Percentiles rank a stretch among this genome's conserved stretches.
Evolutionary conservation across 2,797 vertebrate genomes (phyloP).

Genomic region (Ctenochaetus hawaiiensis): DNA sequence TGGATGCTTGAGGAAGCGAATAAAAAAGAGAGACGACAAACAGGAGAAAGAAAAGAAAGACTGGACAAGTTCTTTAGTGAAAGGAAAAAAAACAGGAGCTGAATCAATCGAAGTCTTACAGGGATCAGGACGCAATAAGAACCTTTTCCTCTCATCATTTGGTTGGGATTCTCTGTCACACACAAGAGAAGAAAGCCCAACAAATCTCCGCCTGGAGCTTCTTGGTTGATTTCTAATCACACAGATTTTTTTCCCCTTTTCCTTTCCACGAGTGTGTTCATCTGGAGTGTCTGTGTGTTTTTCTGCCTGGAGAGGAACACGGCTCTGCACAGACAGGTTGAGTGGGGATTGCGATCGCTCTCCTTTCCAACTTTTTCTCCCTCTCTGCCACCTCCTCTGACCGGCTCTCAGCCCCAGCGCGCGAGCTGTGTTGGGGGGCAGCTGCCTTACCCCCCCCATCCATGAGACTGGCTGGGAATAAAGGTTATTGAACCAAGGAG

Average conservation of each 20-base stretch:
- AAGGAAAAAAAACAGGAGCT: conserved; percentile 25
- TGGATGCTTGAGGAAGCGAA: conserved; percentile 62
- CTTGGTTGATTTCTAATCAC: conserved; percentile 55
- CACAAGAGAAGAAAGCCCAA: conserved; percentile 52
- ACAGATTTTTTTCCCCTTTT: conserved; percentile 21
- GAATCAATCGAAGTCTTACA: conserved; percentile 38
- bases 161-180: conserved; percentile 58
- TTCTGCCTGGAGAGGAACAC: conserved; percentile 28
- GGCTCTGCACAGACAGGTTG: conserved; percentile 43
- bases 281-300: conserved; percentile 32
- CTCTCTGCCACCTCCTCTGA: conserved; percentile 54
- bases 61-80: conserved; percentile 59
- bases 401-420: conserved; percentile 44
- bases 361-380: conserved; percentile 64
- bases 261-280: conserved; percentile 29
- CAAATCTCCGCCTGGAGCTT: conserved; percentile 58
- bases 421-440: conserved; percentile 20
- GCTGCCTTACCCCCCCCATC: conserved; percentile 17
- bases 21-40: conserved; percentile 50
- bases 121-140: conserved; percentile 47
- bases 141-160: conserved; percentile 46
- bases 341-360: conserved; percentile 43
- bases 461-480: conserved; percentile 39
- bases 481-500: conserved; percentile 68
- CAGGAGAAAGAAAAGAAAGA: conserved; percentile 50